phyloP scores from a whole-genome alignment of 2,113 vertebrate species.

The Orcinus orca region DNA sequence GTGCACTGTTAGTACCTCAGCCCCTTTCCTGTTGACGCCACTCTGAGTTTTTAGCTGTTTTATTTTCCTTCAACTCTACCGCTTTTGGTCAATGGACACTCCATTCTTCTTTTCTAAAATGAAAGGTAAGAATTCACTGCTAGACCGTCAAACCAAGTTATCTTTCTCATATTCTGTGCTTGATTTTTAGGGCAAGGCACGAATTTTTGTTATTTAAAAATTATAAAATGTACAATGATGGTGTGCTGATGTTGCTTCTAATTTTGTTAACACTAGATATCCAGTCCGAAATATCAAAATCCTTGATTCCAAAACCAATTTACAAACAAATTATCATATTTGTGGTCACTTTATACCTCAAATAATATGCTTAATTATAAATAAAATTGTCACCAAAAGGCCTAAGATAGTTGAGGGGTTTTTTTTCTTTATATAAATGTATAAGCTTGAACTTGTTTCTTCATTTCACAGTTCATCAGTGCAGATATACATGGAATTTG shows the following conservation, averaged over 20 bases:
- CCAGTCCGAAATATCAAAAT: not conserved
- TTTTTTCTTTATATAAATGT: not conserved
- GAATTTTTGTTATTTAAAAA: slow-evolving; percentile 12
- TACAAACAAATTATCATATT: not conserved
- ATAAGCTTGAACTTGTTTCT: slow-evolving; percentile 36
- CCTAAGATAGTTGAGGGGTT: not conserved
- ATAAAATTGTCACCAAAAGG: not conserved
- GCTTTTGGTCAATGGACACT: not conserved
- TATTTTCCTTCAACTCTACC: not conserved
- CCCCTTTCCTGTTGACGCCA: not conserved
- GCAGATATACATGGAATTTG: slow-evolving; percentile 94
- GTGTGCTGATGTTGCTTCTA: not conserved
- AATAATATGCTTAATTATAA: slow-evolving; percentile 8
- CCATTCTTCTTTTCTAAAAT: slow-evolving; percentile 24
- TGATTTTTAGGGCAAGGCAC: slow-evolving; percentile 7
- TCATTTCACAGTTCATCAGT: slow-evolving; percentile 91
- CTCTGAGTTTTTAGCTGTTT: not conserved
- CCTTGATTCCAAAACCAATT: not conserved
- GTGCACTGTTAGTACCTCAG: not conserved
- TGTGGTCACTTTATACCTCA: not conserved
- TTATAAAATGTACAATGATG: not conserved
- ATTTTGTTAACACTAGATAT: not conserved
- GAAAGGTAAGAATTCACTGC: not conserved
- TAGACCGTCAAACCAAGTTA: not conserved
- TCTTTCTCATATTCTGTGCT: not conserved